Evolutionary conservation across 92 coral and sea anemone genomes (phyloP), one percentile per base, ranked within the genome.

Genomic region (Diadumene lineata): DNA sequence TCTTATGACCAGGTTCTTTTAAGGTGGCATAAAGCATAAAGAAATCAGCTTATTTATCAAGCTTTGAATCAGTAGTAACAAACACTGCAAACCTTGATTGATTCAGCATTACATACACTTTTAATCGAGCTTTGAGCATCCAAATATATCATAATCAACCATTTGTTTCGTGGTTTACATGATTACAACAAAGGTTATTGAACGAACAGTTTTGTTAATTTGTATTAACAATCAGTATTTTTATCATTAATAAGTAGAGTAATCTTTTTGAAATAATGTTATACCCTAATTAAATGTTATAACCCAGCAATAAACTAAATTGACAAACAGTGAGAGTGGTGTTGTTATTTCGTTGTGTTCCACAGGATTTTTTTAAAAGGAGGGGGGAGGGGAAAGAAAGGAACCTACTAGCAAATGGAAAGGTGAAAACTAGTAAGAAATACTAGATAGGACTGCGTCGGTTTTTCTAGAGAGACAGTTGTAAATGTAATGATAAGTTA

Each of bases 231-330:
- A 6, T 4, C 48, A 38, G 48, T 38, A 38, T 38, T n/a, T n/a
- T n/a, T n/a, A n/a, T n/a, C n/a, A n/a, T n/a, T n/a, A n/a, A n/a
- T n/a, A n/a, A 38, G 48, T 4, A 38, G 48, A 13, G 48, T 38
- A 13, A 38, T 13, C 48, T 38, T 38, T 38, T 38, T 4, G 48
- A 4, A 4, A 38, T 38, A 4, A 58, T 58, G 26, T 58, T 22
- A 58, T 58, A 58, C 64, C 64, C 64, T 58, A 58, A n/a, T n/a
- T n/a, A n/a, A 58, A 58, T 31, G 2, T 17, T 58, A 26, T 58
- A 58, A 58, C 64, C 64, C 64, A 58, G 64, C 64, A 58, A 58
- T 58, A 58, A 58, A 58, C 13, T 1, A 21, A 58, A 58, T 31
- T 22, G 15, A 1, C 28, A 58, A 18, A 21, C 26, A 22, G 26